Evolutionary conservation across 2,888 invertebrate genomes (phyloP).

Genomic region (Schizaphis graminum): DNA sequence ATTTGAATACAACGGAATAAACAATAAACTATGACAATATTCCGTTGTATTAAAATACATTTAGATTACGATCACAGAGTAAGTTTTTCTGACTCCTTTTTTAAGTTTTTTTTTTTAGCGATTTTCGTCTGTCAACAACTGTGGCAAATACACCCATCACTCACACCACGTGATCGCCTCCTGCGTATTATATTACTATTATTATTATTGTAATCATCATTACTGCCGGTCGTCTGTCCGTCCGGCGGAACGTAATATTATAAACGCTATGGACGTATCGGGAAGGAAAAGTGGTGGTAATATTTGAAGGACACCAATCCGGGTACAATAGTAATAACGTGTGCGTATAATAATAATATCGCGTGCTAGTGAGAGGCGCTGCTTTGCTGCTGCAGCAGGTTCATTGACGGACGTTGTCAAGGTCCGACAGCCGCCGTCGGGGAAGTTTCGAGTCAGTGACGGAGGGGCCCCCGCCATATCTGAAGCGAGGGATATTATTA

Average conservation of each 20-base stretch:
- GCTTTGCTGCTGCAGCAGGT: conserved; percentile 37
- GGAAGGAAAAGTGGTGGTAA: neutral
- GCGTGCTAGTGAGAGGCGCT: conserved; percentile 32
- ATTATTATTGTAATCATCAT: conserved; percentile 17
- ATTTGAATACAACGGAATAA: too few species aligned
- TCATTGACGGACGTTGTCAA: conserved; percentile 66
- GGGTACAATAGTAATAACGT: neutral
- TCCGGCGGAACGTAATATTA: neutral
- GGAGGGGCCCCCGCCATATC: neutral
- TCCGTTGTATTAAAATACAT: too few species aligned
- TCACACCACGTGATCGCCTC: neutral
- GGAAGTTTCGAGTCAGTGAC: neutral
- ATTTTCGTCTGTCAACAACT: neutral
- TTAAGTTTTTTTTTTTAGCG: neutral
- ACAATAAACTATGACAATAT: too few species aligned
- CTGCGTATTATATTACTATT: neutral
- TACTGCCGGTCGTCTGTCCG: neutral
- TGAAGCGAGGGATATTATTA: conserved; percentile 17
- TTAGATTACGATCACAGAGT: too few species aligned
- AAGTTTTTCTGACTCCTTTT: too few species aligned
- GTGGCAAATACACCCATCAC: neutral
- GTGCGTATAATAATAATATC: neutral
- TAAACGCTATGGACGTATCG: neutral
- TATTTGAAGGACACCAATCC: conserved; percentile 27
- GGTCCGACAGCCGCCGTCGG: conserved; percentile 54